Base-by-base conservation (phyloP, 2,888 invertebrate genomes). In the Euplexia lucipara region DNA sequence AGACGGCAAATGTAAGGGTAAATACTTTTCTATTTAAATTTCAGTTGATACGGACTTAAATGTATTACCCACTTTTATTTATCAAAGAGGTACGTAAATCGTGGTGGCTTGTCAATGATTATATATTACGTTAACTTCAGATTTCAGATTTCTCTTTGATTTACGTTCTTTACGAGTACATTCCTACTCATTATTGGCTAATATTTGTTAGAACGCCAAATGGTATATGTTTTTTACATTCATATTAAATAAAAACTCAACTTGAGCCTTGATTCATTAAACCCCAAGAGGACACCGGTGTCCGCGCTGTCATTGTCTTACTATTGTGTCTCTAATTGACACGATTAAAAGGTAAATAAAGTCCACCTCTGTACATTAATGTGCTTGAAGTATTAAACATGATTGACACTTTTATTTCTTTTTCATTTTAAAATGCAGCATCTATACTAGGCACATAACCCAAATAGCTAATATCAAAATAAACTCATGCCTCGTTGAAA, bases 1-100 rank as follows among this genome's bases (percentile, higher is more conserved):
- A 56, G 8, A 49, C 30, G 16, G 22, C 16, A 49, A 41, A 59
- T 16, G 42, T 39, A 56, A 54, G 54, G 51, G 44, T 58, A 51
- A 53, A 51, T 74, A 56, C 30, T 52, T 58, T 8, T 51, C n/a
- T 57, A 60, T 60, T 66, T 58, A 61, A 63, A 54, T 35, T 51
- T 51, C 42, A n/a, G 63, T 63, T 58, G 32, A 45, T 20, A 30
- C 32, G 48, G 35, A 20, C 57, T 67, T 62, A 45, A 48, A 45
- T 48, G 35, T 52, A 37, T 5, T 26, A 67, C 42, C 16, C 16
- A 54, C 59, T 58, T 59, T 74, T 53, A 45, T 47, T 49, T 52
- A 42, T 37, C 59, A 71, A 73, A 59, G 52, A 49, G 42, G 59
- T 70, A 57, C 26, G 67, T 63, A 45, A 42, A 34, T 37, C 20